Base-by-base conservation (phyloP, 1,140 invertebrate species). In the Nymphalis io region DNA sequence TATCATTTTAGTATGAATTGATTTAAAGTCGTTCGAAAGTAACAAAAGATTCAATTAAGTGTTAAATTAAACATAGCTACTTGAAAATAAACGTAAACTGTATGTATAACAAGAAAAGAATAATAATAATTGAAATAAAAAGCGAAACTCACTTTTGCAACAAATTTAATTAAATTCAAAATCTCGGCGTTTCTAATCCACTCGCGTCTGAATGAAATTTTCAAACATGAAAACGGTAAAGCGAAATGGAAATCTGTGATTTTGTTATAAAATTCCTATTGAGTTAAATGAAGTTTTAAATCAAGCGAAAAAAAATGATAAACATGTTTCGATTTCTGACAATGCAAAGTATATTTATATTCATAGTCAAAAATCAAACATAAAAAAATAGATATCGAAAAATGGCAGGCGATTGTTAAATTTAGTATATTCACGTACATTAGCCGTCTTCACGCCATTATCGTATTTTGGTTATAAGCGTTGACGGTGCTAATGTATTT, bases 141-240 rank as follows among this genome's bases (percentile, higher is more conserved):
- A 53, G 0, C 11, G 48, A 20, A 53, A 53, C 27, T 51, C 23
- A 51, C 44, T 18, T 62, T 62, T 27, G 46, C 46, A 33, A 48
- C 23, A 48, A 62, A 62, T 62, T 62, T 62, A 62, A 62, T 62
- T 62, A 51, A 62, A 62, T 51, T 62, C 12, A 51, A 62, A 62
- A 62, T 62, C 44, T n/a, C 44, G 11, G 16, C 60, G 60, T 61
- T 62, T 62, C 60, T 62, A 62, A 62, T 62, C 60, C 60, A 44
- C 60, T 48, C 44, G 21, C 23, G 60, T 62, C 60, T 51, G 44
- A 23, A 48, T 16, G 27, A 62, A 62, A 27, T 51, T 51, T 62
- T 51, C 46, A 62, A 62, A 62, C 60, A 51, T 38, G 46, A 62
- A 33, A 62, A 62, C 10, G 44, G 44, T 10, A 21, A 21, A 62